Conservation (phyloP, 2,113 vertebrate species). For the Trichechus manatus region DNA sequence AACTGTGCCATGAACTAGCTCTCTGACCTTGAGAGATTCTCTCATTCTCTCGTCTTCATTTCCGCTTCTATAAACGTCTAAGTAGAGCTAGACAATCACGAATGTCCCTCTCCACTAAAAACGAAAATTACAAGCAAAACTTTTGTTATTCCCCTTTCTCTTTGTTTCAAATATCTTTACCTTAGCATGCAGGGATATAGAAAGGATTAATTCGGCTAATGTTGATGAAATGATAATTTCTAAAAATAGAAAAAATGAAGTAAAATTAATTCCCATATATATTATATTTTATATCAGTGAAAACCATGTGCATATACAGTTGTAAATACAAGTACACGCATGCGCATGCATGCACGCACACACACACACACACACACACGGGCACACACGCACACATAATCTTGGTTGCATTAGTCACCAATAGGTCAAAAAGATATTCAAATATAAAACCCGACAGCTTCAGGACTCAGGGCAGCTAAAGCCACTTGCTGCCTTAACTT, state of each 20-base stretch:
- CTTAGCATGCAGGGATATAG: not conserved
- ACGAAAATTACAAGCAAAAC: not conserved
- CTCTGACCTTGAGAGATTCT: not conserved
- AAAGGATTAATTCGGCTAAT: not conserved
- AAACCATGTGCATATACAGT: not conserved
- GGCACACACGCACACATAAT: not conserved
- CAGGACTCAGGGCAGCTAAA: slow-evolving; percentile 17
- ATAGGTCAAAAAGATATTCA: not conserved
- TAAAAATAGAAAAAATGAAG: not conserved
- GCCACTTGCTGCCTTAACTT: slow-evolving; percentile 11
- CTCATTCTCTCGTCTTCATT: not conserved
- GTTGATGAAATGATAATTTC: not conserved
- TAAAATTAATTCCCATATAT: not conserved
- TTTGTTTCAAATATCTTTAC: not conserved
- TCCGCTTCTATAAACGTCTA: not conserved
- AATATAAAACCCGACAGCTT: slow-evolving; percentile 5
- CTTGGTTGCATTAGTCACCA: not conserved
- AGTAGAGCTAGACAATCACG: not conserved
- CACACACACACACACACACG: not conserved
- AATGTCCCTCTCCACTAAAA: not conserved
- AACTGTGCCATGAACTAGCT: not conserved
- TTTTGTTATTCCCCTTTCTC: not conserved
- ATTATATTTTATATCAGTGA: not conserved
- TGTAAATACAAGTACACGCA: not conserved
- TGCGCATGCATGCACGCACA: fast-evolving